Evolutionary conservation across 2,113 vertebrate species (phyloP), one percentile per base, ranked within the genome.

Genomic region (Xenopus borealis): DNA sequence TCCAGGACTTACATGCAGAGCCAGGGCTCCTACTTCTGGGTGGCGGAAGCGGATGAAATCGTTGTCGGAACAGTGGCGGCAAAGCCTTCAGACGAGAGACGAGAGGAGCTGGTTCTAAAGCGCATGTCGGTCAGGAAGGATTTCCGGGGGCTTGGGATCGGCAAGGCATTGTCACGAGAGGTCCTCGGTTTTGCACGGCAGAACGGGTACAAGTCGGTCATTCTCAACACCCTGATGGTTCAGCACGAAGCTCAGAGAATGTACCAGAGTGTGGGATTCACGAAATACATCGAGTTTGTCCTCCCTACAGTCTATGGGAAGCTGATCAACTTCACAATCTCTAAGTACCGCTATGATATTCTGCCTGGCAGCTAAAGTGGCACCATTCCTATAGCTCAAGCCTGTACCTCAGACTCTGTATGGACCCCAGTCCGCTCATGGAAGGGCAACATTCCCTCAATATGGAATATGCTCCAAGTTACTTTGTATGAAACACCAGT

Each of bases 141-240:
- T 4, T 85, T 80, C n/a, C 64, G 75, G 88, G 1, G 86, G 0
- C 20, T 44, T 7, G 88, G 88, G n/a, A 76, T 90, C 0, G 88
- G 79, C 13, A 81, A 79, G 10, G 86, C 85, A 0, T 79, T 90
- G 45, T 85, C 82, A 16, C 64, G 72, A 11, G 71, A 80, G 0
- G 86, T 78, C 0, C 46, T 88, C 46, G 46, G 50, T 3, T 89
- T 89, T 23, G 87, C 85, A 0, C 78, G 30, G 12, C 61, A n/a
- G 6, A 68, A 55, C 0, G 79, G 83, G 17, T 84, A 80, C n/a
- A 11, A 46, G 8, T 70, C 82, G 0, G 81, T 91, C 33, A 80
- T 88, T 69, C 83, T 90, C 12, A 83, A 84, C 68, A 88, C 89
- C 0, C 80, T 86, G 33, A 79, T 86, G 81, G 61, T 90, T 19